Evolutionary conservation across 2,888 invertebrate genomes (phyloP), one percentile per base, ranked within the genome.

Genomic region (Gymnoscelis rufifasciata): DNA sequence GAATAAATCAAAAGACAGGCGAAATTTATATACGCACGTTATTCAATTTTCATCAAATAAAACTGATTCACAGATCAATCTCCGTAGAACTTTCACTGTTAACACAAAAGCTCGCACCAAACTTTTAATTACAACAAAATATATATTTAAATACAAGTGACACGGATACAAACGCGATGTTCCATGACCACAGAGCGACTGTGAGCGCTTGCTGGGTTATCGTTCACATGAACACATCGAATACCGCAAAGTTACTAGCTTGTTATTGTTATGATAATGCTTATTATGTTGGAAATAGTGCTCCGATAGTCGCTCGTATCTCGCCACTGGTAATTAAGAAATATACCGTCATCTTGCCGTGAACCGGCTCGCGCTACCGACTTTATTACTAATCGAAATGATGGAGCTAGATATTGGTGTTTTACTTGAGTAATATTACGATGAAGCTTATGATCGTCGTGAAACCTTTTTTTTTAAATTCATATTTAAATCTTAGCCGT

Each of bases 261-360:
- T 87, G 83, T 87, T 87, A 82, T 87, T 87, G 78, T 84, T 81
- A 75, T 79, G 87, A 87, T 87, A 87, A 86, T 82, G 71, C 76
- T 83, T 84, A 83, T 84, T 86, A 84, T 83, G 82, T 82, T 83
- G 77, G 77, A 78, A 83, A 83, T 83, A 79, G 74, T 77, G 77
- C 62, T 54, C 66, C 73, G 84, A 86, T 87, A 86, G 78, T 73
- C 70, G 35, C 19, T 14, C 15, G 62, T 83, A 84, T 83, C 86
- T 74, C 74, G 81, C 81, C 75, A 76, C 76, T 68, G 73, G 78
- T 68, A 86, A 87, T 84, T 86, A 86, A 83, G 78, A 81, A 81
- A 71, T 74, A 79, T 78, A 78, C 68, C 68, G 49, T 52, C 57
- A 51, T 61, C 62, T 65, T 77, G 78, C 79, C 74, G 71, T 48